phyloP scores from a whole-genome alignment of 2,888 invertebrate genomes.

The Notocelia uddmanniana region DNA sequence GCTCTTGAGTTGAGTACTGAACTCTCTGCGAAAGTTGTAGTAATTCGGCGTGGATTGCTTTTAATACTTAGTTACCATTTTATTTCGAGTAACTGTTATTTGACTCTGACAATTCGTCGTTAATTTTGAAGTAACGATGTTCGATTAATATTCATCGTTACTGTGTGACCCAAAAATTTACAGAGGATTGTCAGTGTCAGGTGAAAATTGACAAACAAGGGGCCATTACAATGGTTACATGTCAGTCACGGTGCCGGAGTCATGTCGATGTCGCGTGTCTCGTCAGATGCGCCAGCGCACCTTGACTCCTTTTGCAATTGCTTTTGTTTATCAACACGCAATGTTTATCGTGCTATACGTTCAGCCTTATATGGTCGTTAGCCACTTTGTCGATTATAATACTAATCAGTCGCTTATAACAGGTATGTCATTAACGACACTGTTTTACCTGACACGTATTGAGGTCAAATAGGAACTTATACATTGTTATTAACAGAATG shows the following conservation, averaged over 20 bases:
- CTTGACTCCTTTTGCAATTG: slow-evolving; percentile 43
- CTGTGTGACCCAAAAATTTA: too few relatives aligned
- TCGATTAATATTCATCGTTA: too few relatives aligned
- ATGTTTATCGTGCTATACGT: slow-evolving; percentile 12
- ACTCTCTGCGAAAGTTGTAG: too few relatives aligned
- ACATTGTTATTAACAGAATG: slow-evolving; percentile 4
- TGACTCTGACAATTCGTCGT: too few relatives aligned
- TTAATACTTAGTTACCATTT: too few relatives aligned
- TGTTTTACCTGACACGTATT: slow-evolving; percentile 11
- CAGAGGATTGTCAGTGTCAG: too few relatives aligned
- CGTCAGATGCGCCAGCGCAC: slow-evolving; percentile 42
- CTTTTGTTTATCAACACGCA: slow-evolving; percentile 41
- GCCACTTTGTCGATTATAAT: slow-evolving; percentile 10
- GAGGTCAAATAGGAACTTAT: slow-evolving; percentile 3
- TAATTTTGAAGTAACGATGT: too few relatives aligned
- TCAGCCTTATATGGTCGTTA: not conserved
- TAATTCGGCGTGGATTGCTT: too few relatives aligned
- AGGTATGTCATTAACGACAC: slow-evolving; percentile 4
- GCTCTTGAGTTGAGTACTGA: too few relatives aligned
- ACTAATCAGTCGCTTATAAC: slow-evolving; percentile 15
- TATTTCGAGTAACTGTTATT: not conserved
- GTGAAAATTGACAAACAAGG: not conserved
- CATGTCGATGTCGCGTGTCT: slow-evolving; percentile 36
- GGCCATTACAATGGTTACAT: slow-evolving; percentile 3
- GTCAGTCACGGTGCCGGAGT: slow-evolving; percentile 29